These are phyloP conservation scores for Carapus acus DNA, from an alignment of 2,797 vertebrate genomes.

Conservation along the genomic window DNA sequence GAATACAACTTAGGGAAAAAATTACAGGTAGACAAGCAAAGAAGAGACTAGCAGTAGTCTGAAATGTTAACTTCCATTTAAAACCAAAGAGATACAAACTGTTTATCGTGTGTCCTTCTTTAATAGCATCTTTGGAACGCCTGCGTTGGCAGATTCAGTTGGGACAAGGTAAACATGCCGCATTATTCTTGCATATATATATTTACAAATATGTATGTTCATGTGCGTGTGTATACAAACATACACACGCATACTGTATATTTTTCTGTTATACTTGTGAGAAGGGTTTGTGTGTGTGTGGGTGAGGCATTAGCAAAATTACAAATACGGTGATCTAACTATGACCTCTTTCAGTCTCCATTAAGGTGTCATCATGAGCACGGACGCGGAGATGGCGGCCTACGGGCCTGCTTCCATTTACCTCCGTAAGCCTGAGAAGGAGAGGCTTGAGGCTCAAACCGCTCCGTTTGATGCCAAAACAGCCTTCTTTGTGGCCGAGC, in stretches of 20 bases:
- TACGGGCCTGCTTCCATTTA: conserved; percentile 78
- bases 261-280: too few species aligned
- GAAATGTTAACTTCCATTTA: too few species aligned
- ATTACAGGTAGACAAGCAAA: too few species aligned
- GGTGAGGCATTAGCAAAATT: too few species aligned
- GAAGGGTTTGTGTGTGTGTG: too few species aligned
- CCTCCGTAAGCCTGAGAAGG: conserved; percentile 83
- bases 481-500: conserved; percentile 72
- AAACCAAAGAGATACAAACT: too few species aligned
- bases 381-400: conserved; percentile 77
- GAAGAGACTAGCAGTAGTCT: too few species aligned
- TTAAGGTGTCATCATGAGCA: conserved; percentile 74
- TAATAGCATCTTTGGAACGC: conserved; percentile 27
- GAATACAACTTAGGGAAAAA: too few species aligned
- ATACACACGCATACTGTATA: too few species aligned
- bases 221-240: too few species aligned
- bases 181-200: too few species aligned
- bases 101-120: conserved; percentile 20
- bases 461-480: conserved; percentile 83
- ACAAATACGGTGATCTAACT: neutral
- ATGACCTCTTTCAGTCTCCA: conserved; percentile 35
- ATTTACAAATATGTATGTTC: too few species aligned
- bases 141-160: conserved; percentile 24
- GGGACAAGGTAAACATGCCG: conserved; percentile 43
- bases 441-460: conserved; percentile 80